phyloP scores from a whole-genome alignment of 2,113 vertebrate genomes.

The Lucifuga dentata region DNA sequence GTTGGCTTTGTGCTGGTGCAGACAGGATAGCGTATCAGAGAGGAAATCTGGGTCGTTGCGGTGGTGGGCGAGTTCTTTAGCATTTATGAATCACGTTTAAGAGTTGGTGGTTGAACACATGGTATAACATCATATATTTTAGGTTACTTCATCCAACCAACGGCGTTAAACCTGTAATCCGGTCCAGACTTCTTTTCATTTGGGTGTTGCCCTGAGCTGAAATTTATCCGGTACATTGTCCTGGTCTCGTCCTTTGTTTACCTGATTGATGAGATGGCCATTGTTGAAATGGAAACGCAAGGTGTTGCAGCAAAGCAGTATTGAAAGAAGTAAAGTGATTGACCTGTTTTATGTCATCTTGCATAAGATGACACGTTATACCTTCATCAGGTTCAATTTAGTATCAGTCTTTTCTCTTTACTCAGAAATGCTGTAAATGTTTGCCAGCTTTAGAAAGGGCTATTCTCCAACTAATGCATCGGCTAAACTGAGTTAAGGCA shows the following conservation, averaged over 20 bases:
- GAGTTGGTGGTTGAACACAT: not conserved
- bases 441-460: not conserved
- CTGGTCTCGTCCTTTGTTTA: slow-evolving; percentile 4
- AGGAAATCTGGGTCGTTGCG: no score
- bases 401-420: no score
- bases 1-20: no score
- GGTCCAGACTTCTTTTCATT: not conserved
- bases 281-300: not conserved
- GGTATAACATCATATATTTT: not conserved
- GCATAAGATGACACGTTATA: no score
- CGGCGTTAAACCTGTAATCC: not conserved
- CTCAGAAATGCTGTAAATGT: no score
- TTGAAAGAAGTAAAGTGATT: not conserved
- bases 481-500: slow-evolving; percentile 21
- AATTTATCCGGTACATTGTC: slow-evolving; percentile 12
- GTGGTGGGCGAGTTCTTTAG: no score
- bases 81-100: no score
- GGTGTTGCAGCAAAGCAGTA: slow-evolving; percentile 4
- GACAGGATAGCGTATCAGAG: no score
- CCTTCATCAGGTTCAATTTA: no score
- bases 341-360: slow-evolving; percentile 11
- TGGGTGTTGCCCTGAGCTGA: slow-evolving; percentile 7
- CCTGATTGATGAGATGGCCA: not conserved
- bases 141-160: not conserved
- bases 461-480: slow-evolving; percentile 21